Evolutionary conservation across 2,888 invertebrate genomes (phyloP).

Genomic region (Pemphredon lugubris): DNA sequence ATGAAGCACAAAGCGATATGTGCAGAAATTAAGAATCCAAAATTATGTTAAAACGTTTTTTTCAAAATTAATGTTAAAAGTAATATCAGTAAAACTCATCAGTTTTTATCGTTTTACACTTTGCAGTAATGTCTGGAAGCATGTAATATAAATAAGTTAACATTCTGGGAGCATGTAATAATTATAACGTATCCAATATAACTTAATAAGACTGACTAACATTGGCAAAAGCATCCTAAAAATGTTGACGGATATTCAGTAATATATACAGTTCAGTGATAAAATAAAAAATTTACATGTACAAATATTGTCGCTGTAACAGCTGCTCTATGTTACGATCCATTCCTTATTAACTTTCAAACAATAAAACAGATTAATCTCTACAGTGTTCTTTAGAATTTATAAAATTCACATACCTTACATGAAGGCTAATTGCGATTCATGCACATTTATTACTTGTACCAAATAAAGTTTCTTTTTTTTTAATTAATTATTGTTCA

Average conservation of each 20-base stretch:
- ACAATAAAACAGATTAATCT: conserved; percentile 4
- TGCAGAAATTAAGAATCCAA: too few relatives aligned
- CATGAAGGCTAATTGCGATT: conserved; percentile 20
- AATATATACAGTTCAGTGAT: conserved; percentile 41
- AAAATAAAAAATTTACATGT: conserved; percentile 24
- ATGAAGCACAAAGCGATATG: too few relatives aligned
- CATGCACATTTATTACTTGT: conserved; percentile 8
- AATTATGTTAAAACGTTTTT: too few relatives aligned
- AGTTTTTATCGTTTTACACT: background rate
- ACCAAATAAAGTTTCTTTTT: too few relatives aligned
- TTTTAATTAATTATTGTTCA: too few relatives aligned
- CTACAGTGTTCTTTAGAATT: conserved; percentile 4
- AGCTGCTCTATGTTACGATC: conserved; percentile 1
- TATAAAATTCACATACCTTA: conserved; percentile 31
- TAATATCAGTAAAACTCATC: background rate
- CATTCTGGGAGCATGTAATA: conserved; percentile 18
- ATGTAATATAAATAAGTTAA: conserved; percentile 34
- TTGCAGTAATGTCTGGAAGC: conserved; percentile 39
- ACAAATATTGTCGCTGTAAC: conserved; percentile 13
- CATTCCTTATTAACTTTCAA: background rate
- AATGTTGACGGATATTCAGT: conserved; percentile 22
- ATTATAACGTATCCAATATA: conserved; percentile 32
- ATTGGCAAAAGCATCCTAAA: conserved; percentile 22
- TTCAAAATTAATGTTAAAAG: too few relatives aligned
- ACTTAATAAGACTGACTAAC: conserved; percentile 27